A percentile compares a stretch with the other conserved stretches of the same genome.
These are phyloP conservation scores for Vulpes vulpes DNA, from an alignment of 2,113 vertebrate species.

Conservation along the genomic window DNA sequence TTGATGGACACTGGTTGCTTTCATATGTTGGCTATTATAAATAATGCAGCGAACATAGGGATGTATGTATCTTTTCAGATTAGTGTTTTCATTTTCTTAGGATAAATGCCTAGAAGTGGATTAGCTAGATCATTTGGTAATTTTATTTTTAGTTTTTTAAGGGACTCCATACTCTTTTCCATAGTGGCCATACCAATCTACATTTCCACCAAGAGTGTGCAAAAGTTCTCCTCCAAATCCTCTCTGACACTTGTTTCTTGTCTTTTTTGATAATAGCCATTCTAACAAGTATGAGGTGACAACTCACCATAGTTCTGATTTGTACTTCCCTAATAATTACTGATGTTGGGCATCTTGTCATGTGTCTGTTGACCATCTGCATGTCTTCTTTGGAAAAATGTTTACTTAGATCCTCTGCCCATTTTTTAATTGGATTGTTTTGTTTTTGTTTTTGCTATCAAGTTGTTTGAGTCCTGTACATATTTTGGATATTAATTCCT, in stretches of 20 bases:
- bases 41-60: neutral
- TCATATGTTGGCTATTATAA: neutral
- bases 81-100: neutral
- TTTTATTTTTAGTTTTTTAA: neutral
- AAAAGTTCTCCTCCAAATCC: neutral
- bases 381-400: neutral
- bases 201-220: neutral
- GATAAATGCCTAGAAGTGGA: neutral
- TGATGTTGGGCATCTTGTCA: neutral
- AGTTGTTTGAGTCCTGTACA: neutral
- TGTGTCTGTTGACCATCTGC: neutral
- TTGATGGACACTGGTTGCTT: neutral
- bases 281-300: neutral
- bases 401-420: neutral
- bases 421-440: neutral
- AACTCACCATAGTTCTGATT: neutral
- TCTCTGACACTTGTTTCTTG: neutral
- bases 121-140: neutral
- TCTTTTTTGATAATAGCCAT: neutral
- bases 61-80: neutral
- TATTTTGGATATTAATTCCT: neutral
- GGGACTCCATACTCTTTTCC: neutral
- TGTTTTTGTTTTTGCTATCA: neutral
- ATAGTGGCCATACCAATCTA: neutral
- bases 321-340: neutral